These are phyloP conservation scores for Spheniscus mendiculus DNA, from an alignment of 2,113 vertebrate species.

Conservation along the genomic window DNA sequence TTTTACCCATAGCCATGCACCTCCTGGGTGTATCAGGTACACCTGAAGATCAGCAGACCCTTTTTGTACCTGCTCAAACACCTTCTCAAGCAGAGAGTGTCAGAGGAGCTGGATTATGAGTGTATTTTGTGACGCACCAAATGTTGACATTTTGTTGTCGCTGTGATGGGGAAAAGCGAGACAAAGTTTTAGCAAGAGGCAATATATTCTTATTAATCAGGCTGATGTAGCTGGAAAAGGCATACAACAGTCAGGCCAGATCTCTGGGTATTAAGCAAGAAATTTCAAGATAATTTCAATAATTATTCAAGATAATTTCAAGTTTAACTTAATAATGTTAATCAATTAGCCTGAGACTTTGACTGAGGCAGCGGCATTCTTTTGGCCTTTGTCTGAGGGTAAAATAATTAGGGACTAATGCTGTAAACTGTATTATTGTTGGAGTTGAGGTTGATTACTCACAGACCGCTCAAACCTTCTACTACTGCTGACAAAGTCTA, in stretches of 20 bases:
- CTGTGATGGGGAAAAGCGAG: background rate
- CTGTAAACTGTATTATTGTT: background rate
- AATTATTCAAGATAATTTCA: background rate
- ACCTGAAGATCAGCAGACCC: background rate
- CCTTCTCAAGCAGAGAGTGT: background rate
- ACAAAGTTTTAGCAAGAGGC: background rate
- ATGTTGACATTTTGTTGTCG: accelerated
- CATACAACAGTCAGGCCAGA: background rate
- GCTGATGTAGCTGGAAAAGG: background rate
- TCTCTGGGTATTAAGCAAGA: background rate
- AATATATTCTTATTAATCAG: background rate
- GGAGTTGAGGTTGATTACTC: constrained; percentile 9
- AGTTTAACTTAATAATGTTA: background rate
- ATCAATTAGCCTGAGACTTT: background rate
- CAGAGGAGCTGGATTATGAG: background rate
- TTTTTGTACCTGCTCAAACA: background rate
- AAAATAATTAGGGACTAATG: constrained; percentile 5
- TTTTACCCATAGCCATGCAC: background rate
- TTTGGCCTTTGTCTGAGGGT: background rate
- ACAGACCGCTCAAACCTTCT: background rate
- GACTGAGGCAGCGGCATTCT: background rate
- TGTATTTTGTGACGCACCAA: background rate
- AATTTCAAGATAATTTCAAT: background rate
- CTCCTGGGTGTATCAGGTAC: background rate
- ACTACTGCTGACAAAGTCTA: background rate